These are phyloP conservation scores for Chrysoperla carnea DNA, from an alignment of 1,140 invertebrate genomes.

Conservation along the genomic window DNA sequence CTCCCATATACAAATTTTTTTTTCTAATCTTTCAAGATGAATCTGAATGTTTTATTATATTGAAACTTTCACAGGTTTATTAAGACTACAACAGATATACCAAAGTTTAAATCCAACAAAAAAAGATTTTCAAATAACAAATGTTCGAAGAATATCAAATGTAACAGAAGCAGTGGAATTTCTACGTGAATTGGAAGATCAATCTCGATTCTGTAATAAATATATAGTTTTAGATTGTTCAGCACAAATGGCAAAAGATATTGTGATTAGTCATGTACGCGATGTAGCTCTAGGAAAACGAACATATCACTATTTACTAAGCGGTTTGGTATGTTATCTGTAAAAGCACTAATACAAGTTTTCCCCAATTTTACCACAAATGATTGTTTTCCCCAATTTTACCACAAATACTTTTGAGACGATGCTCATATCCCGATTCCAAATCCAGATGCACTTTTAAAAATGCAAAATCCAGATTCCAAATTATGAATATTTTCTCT, in stretches of 20 bases:
- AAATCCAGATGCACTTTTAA: neutral
- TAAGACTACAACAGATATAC: constrained; percentile 77
- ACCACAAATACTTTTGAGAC: no score
- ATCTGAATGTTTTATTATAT: no score
- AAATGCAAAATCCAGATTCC: no score
- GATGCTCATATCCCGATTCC: no score
- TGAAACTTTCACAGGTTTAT: constrained; percentile 53
- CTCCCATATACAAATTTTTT: no score
- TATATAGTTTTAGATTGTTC: constrained; percentile 82
- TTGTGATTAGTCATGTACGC: constrained; percentile 70
- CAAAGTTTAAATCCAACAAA: constrained; percentile 61
- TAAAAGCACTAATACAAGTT: no score
- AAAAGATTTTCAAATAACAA: constrained; percentile 65
- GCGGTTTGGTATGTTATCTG: constrained; percentile 58
- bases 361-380: neutral
- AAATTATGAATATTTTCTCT: no score
- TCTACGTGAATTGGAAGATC: constrained; percentile 51
- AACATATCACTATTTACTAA: constrained; percentile 83
- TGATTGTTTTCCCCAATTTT: no score
- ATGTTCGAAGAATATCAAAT: constrained; percentile 61
- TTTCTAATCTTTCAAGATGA: no score
- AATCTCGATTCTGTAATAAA: constrained; percentile 68
- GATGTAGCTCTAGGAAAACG: constrained; percentile 67
- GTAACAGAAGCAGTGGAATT: constrained; percentile 62
- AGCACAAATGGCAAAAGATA: constrained; percentile 71